These are phyloP conservation scores for Cryptoprocta ferox DNA, from an alignment of 2,797 vertebrate genomes.

Conservation along the genomic window DNA sequence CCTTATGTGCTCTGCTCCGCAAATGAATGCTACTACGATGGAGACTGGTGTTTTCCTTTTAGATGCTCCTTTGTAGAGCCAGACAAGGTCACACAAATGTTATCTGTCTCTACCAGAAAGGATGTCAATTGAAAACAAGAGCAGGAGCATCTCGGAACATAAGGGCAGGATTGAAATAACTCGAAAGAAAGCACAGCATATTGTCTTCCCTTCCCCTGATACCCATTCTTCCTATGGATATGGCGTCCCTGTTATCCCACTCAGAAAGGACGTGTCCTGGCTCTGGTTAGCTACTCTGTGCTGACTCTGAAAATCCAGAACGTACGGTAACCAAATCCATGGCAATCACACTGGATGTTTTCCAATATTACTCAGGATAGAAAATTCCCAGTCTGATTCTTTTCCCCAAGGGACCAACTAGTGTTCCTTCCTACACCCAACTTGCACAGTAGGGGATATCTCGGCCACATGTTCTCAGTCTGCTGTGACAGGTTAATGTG, in stretches of 20 bases:
- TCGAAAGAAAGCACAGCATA: not conserved
- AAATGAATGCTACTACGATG: not conserved
- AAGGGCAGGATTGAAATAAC: not conserved
- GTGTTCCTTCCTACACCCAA: not conserved
- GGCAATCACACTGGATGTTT: not conserved
- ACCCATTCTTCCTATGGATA: not conserved
- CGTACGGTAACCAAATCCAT: not conserved
- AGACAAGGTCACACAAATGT: not conserved
- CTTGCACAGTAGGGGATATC: not conserved
- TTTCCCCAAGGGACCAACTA: not conserved
- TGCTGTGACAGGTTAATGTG: not conserved
- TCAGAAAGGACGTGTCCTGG: not conserved
- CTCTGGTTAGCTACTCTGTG: not conserved
- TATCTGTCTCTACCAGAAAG: not conserved
- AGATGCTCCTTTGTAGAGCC: not conserved
- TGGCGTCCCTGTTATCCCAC: not conserved
- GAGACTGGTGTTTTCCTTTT: slow-evolving; percentile 23
- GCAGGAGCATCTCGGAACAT: not conserved
- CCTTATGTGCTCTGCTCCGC: not conserved
- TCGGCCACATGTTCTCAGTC: not conserved
- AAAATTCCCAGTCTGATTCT: not conserved
- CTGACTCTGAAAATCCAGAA: slow-evolving; percentile 51
- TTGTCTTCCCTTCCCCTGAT: not conserved
- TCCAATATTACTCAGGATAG: not conserved
- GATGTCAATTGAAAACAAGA: not conserved